A percentile compares a stretch with the other conserved stretches of the same genome.
These are phyloP conservation scores for Clavelina lepadiformis DNA, from an alignment of 23 tunicate genomes.

Conservation along the genomic window DNA sequence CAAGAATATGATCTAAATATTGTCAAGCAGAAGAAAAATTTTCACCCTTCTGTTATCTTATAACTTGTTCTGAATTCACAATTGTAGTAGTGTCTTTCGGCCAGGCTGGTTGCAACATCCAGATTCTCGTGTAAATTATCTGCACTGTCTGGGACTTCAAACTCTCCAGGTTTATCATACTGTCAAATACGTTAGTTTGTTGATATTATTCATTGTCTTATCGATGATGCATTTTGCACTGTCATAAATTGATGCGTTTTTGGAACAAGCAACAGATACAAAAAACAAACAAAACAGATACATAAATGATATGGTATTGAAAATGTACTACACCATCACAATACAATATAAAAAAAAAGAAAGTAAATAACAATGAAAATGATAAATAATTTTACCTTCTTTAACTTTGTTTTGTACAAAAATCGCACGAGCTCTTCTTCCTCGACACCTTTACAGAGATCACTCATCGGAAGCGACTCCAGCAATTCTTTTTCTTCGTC, in stretches of 20 bases:
- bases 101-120: slow-evolving; percentile 71
- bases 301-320: no score
- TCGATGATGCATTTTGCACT: not conserved
- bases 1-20: no score
- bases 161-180: slow-evolving; percentile 78
- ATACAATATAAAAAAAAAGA: no score
- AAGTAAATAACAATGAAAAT: no score
- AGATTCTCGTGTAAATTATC: slow-evolving; percentile 72
- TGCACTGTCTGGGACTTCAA: slow-evolving; percentile 43
- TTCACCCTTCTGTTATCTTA: slow-evolving; percentile 59
- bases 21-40: no score
- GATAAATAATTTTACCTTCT: slow-evolving; percentile 39
- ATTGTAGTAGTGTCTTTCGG: slow-evolving; percentile 93
- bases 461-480: slow-evolving; percentile 44
- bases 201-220: not conserved
- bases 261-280: not conserved
- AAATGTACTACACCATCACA: no score
- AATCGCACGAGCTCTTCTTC: slow-evolving; percentile 55
- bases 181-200: slow-evolving; percentile 4
- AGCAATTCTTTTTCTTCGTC: slow-evolving; percentile 75
- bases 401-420: slow-evolving; percentile 48
- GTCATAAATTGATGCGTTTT: not conserved
- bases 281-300: not conserved
- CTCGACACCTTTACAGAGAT: slow-evolving; percentile 46
- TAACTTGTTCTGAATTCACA: slow-evolving; percentile 76